These are phyloP conservation scores for Lamellibrachia columna DNA, from an alignment of 2,888 invertebrate genomes.

Conservation along the genomic window DNA sequence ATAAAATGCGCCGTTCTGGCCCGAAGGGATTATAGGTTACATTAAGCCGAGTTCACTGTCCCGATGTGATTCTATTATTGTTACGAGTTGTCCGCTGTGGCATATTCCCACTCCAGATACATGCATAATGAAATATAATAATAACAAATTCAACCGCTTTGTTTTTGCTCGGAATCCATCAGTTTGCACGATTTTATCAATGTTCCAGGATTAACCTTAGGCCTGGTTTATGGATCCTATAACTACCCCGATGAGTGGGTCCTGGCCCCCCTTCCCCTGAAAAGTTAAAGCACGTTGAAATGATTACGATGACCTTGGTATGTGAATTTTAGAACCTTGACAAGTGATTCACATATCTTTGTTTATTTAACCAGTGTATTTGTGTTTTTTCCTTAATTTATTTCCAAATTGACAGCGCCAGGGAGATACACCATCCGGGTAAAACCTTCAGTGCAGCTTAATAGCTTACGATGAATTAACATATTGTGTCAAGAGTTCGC, in stretches of 20 bases:
- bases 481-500: too few relatives aligned
- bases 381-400: background rate
- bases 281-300: background rate
- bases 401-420: background rate
- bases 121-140: background rate
- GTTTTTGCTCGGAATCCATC: background rate
- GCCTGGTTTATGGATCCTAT: background rate
- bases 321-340: background rate
- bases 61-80: too few relatives aligned
- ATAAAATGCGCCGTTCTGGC: too few relatives aligned
- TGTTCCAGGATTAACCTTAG: too few relatives aligned
- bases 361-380: background rate
- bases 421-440: background rate
- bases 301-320: background rate
- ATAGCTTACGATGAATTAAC: too few relatives aligned
- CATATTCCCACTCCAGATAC: background rate
- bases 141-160: background rate
- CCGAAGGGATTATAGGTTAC: too few relatives aligned
- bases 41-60: too few relatives aligned
- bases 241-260: background rate
- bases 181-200: too few relatives aligned
- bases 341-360: background rate
- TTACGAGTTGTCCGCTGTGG: background rate
- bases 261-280: background rate
- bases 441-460: too few relatives aligned